These are phyloP conservation scores for Chaetops frenatus DNA, from an alignment of 2,113 vertebrate genomes.

Conservation along the genomic window DNA sequence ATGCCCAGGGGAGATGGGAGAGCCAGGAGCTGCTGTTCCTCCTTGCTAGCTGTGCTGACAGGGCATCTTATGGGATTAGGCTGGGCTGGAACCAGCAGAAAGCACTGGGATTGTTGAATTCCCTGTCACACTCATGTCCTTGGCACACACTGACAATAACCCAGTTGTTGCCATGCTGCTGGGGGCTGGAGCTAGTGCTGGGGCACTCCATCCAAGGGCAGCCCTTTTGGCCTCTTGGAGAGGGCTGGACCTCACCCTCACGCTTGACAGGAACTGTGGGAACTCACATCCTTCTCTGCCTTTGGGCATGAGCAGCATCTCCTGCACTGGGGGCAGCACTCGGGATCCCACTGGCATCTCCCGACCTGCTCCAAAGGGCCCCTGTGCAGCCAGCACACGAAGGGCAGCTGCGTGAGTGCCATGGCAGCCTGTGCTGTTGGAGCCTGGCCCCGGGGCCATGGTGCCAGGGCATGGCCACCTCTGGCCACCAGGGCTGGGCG, in stretches of 20 bases:
- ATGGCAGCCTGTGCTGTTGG: not conserved
- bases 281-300: not conserved
- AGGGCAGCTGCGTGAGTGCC: accelerated
- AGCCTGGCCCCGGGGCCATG: accelerated
- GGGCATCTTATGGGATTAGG: not conserved
- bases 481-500: accelerated
- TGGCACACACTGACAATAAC: not conserved
- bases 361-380: not conserved
- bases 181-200: not conserved
- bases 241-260: not conserved
- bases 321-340: not conserved
- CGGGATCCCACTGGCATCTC: accelerated
- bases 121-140: not conserved
- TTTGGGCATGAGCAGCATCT: not conserved
- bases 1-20: not conserved
- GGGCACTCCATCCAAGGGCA: not conserved
- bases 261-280: accelerated
- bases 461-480: not conserved
- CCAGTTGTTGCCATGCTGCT: not conserved
- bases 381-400: not conserved
- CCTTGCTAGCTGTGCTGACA: not conserved
- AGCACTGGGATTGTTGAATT: not conserved
- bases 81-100: not conserved
- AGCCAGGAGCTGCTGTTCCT: not conserved
- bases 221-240: not conserved